Evolutionary conservation across 2,888 invertebrate genomes (phyloP).

Genomic region (Cryptus viduatorius): DNA sequence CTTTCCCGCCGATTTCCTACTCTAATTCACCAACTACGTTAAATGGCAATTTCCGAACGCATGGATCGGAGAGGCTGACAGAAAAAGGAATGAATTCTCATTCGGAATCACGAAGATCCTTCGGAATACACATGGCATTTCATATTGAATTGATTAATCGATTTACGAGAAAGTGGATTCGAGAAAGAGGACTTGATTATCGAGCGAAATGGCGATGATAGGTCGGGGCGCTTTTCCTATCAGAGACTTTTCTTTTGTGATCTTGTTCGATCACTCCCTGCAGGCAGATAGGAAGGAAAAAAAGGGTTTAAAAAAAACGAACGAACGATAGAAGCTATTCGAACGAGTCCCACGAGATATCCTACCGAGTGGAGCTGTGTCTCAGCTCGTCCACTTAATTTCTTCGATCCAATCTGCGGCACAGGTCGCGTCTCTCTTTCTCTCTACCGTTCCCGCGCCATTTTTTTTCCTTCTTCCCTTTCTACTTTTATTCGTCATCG

Average conservation of each 20-base stretch:
- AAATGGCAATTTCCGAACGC: neutral
- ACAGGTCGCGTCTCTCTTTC: slow-evolving; percentile 22
- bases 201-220: slow-evolving; percentile 39
- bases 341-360: slow-evolving; percentile 37
- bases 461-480: slow-evolving; percentile 27
- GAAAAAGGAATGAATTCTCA: slow-evolving; percentile 15
- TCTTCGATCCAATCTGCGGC: slow-evolving; percentile 60
- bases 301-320: slow-evolving; percentile 3
- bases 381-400: slow-evolving; percentile 61
- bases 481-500: slow-evolving; percentile 24
- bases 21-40: slow-evolving; percentile 7
- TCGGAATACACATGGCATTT: slow-evolving; percentile 18
- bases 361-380: slow-evolving; percentile 27
- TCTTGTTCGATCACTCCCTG: slow-evolving; percentile 4
- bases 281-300: slow-evolving; percentile 22
- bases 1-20: neutral
- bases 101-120: slow-evolving; percentile 8
- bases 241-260: neutral
- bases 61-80: neutral
- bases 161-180: slow-evolving; percentile 25
- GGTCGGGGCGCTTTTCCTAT: neutral
- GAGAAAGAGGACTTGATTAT: slow-evolving; percentile 20
- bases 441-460: neutral
- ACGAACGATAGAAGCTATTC: slow-evolving; percentile 8
- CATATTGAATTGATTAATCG: slow-evolving; percentile 27